Base-by-base conservation (phyloP, 2,888 invertebrate genomes). In the Epiblema foenella region DNA sequence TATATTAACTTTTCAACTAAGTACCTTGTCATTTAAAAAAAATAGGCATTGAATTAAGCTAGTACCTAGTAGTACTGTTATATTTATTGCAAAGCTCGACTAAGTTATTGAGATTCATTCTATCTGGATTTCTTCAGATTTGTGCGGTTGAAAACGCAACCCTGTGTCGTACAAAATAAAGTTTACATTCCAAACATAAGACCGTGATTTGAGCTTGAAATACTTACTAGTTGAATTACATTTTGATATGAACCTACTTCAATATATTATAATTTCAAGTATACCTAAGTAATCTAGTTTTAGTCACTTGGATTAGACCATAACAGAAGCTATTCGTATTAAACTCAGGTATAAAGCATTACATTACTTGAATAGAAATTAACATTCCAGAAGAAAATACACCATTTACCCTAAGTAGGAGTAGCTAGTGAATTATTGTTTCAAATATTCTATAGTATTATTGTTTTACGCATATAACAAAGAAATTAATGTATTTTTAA, bases 161-260 rank as follows among this genome's bases (percentile, higher is more conserved):
- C 33, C 18, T 33, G 33, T 5, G 2, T 2, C 24, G 15, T 39
- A 52, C 54, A 54, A 39, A 20, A 64, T 52, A 52, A 20, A 51
- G 51, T 52, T 64, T 33, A 52, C 51, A 54, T 63, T 63, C 18
- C 63, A 63, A 64, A 64, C 63, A 1, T 29, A 64, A 64, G 18
- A 37, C 20, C 64, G 64, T 64, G 52, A 64, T 18, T 54, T 24
- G 64, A 64, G 64, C 64, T 64, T 54, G 20, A 37, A 24, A 64
- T 24, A 37, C 49, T 56, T 29, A 24, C 29, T 37, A 63, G 37
- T 17, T 39, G 49, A 63, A 63, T 37, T 20, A 52, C 52, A 63
- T 63, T 63, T 56, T 63, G 52, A 37, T 63, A 63, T 52, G 63
- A 52, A 63, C 51, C 18, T 63, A 37, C 37, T 52, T 52, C 15